Percentiles rank a stretch among this genome's conserved stretches.
phyloP scores from a whole-genome alignment of 1,140 invertebrate species.

The Drosophila ohnishii region DNA sequence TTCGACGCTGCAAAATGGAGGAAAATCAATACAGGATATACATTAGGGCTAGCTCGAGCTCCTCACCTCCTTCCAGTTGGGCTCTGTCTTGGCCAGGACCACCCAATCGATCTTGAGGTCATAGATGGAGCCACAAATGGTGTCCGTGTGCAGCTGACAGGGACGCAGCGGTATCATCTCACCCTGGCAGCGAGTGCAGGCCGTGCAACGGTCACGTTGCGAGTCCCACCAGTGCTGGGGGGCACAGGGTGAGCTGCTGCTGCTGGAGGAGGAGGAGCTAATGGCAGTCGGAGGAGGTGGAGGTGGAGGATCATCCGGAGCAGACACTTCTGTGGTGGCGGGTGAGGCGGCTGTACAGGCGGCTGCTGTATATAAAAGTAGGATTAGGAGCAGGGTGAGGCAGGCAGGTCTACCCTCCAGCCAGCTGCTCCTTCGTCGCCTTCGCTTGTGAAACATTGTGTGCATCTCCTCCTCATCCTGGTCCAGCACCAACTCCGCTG shows the following conservation, averaged over 20 bases:
- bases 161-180: slow-evolving; percentile 78
- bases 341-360: slow-evolving; percentile 20
- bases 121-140: slow-evolving; percentile 79
- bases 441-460: slow-evolving; percentile 64
- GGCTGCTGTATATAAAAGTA: slow-evolving; percentile 1
- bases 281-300: not conserved
- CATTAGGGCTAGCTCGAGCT: not conserved
- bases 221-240: slow-evolving; percentile 82
- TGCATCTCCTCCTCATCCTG: slow-evolving; percentile 15
- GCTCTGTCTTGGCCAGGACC: slow-evolving; percentile 76
- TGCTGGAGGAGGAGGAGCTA: slow-evolving; percentile 35
- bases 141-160: slow-evolving; percentile 79
- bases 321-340: slow-evolving; percentile 6
- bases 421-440: slow-evolving; percentile 47
- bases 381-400: slow-evolving; percentile 34
- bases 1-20: slow-evolving; percentile 57
- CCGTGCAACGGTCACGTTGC: slow-evolving; percentile 64
- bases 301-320: not conserved
- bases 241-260: slow-evolving; percentile 57
- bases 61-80: slow-evolving; percentile 82
- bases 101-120: slow-evolving; percentile 81
- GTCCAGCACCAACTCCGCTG: slow-evolving; percentile 5
- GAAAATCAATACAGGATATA: not conserved
- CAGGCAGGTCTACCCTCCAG: not conserved
- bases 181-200: slow-evolving; percentile 75